Evolutionary conservation across 2,888 invertebrate species (phyloP).

Genomic region (Agrochola lota): DNA sequence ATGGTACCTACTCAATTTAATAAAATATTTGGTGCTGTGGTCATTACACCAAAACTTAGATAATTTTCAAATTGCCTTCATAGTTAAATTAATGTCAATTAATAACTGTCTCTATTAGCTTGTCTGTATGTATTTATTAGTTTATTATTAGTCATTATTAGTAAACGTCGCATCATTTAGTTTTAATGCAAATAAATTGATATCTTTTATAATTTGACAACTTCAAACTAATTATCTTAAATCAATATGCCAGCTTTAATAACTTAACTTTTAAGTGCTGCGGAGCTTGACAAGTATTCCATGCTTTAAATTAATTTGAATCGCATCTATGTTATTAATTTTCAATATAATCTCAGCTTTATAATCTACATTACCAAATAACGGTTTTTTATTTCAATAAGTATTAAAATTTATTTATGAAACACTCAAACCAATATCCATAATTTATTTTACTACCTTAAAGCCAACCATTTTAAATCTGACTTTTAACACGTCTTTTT

Average conservation of each 20-base stretch:
- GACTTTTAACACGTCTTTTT: no score
- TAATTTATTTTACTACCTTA: not conserved
- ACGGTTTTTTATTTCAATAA: not conserved
- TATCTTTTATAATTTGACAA: slow-evolving; percentile 43
- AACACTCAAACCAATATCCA: not conserved
- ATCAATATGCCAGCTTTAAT: slow-evolving; percentile 50
- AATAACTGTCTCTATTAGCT: slow-evolving; percentile 43
- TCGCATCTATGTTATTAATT: slow-evolving; percentile 3
- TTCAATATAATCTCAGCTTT: slow-evolving; percentile 3
- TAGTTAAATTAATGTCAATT: slow-evolving; percentile 27
- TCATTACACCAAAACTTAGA: not conserved
- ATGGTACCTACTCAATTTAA: not conserved
- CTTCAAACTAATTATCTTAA: slow-evolving; percentile 33
- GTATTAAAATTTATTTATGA: not conserved
- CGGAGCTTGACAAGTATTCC: not conserved
- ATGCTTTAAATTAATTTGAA: slow-evolving; percentile 2
- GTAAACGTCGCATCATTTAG: slow-evolving; percentile 8
- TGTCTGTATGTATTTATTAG: slow-evolving; percentile 16
- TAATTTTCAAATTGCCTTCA: slow-evolving; percentile 11
- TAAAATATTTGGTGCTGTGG: slow-evolving; percentile 1
- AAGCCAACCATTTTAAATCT: not conserved
- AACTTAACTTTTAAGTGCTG: not conserved
- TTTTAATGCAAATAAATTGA: slow-evolving; percentile 50
- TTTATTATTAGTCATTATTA: slow-evolving; percentile 35
- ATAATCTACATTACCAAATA: not conserved